Conservation (phyloP, 1,140 invertebrate genomes). For the Diplogasteroides magnus region DNA sequence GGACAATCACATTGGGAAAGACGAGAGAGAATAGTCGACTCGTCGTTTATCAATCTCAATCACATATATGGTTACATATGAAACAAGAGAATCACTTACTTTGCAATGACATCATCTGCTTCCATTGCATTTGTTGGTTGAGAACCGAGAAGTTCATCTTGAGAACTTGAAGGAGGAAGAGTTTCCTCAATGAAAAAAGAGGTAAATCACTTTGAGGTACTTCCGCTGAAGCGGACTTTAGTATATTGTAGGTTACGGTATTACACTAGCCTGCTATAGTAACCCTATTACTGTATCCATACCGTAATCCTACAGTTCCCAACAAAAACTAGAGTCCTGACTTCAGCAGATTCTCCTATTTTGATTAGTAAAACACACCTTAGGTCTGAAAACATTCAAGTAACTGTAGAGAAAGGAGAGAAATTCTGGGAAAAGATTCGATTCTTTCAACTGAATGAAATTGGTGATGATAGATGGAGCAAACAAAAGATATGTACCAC, state of each 20-base stretch:
- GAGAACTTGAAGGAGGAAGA: background rate
- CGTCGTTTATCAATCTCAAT: constrained; percentile 35
- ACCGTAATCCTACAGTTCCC: no score
- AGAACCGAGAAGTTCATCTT: no score
- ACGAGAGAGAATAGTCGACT: constrained; percentile 26
- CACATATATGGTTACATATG: constrained; percentile 3
- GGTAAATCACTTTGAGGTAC: no score
- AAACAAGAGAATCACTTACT: constrained; percentile 27
- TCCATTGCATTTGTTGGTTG: constrained; percentile 4
- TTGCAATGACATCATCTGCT: constrained; percentile 46
- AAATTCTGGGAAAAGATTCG: background rate
- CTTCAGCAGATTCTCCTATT: no score
- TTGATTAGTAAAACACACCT: background rate
- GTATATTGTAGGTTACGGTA: no score
- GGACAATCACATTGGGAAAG: constrained; percentile 29
- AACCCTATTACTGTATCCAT: no score
- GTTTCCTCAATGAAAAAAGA: background rate
- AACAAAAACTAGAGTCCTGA: no score
- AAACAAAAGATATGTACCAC: no score
- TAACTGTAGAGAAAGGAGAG: background rate
- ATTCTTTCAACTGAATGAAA: no score
- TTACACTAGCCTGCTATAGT: no score
- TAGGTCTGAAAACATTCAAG: background rate
- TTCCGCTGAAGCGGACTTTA: no score
- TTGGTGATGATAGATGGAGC: no score